Evolutionary conservation across 92 coral and sea anemone species (phyloP).

Genomic region (Parazoanthus swiftii): DNA sequence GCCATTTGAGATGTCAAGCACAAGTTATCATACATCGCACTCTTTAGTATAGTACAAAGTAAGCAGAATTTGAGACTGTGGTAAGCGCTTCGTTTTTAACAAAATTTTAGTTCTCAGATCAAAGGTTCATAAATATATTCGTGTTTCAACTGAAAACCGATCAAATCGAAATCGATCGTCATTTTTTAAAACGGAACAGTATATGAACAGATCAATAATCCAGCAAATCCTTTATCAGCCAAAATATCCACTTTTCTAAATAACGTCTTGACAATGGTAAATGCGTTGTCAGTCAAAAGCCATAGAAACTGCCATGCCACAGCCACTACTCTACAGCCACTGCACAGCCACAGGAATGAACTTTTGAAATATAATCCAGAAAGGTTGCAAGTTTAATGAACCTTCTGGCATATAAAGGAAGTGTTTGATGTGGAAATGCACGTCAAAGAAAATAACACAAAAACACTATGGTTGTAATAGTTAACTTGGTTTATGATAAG

Average conservation of each 20-base stretch:
- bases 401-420: slow-evolving; percentile 23
- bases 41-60: slow-evolving; percentile 6
- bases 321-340: background rate
- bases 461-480: background rate
- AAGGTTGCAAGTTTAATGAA: background rate
- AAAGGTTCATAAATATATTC: slow-evolving; percentile 10
- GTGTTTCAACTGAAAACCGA: background rate
- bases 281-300: slow-evolving; percentile 10
- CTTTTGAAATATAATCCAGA: slow-evolving; percentile 11
- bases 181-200: slow-evolving; percentile 16
- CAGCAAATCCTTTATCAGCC: slow-evolving; percentile 7
- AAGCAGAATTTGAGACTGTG: slow-evolving; percentile 16
- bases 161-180: slow-evolving; percentile 24
- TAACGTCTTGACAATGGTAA: slow-evolving; percentile 10
- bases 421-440: background rate
- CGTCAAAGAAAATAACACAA: background rate
- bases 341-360: background rate
- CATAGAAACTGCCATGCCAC: slow-evolving; percentile 2
- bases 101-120: background rate
- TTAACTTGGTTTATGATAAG: slow-evolving; percentile 2
- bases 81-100: background rate
- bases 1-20: slow-evolving; percentile 29
- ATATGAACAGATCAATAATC: background rate
- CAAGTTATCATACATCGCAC: slow-evolving; percentile 16
- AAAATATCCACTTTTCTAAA: background rate